Evolutionary conservation across 2,888 invertebrate species (phyloP).

Genomic region (Nemotelus nigrinus): DNA sequence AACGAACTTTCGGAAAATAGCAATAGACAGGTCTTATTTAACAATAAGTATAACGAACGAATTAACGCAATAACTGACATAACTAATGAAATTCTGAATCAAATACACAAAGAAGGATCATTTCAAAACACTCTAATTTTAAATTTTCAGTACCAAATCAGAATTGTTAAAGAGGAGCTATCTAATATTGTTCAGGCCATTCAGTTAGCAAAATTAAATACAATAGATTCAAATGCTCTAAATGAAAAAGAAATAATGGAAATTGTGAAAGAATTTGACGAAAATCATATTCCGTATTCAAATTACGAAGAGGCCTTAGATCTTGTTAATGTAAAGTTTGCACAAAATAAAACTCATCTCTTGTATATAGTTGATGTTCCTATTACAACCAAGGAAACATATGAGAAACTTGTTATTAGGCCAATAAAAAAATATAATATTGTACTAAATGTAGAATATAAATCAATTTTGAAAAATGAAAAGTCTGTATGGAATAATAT

Average conservation of each 20-base stretch:
- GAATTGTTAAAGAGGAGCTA: too few relatives aligned
- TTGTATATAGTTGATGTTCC: conserved; percentile 9
- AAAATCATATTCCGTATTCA: conserved; percentile 48
- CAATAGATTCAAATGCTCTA: conserved; percentile 46
- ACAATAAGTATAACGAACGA: conserved; percentile 32
- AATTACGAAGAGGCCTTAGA: conserved; percentile 52
- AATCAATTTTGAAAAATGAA: neutral
- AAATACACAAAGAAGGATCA: neutral
- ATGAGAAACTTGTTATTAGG: neutral
- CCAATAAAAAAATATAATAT: neutral
- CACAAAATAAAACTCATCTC: neutral
- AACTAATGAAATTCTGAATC: conserved; percentile 1
- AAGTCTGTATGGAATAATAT: neutral
- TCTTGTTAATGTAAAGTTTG: conserved; percentile 27
- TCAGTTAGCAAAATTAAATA: neutral
- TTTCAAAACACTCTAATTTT: conserved; percentile 4
- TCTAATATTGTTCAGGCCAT: too few relatives aligned
- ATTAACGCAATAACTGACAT: neutral
- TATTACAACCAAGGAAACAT: conserved; percentile 4
- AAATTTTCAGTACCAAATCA: conserved; percentile 37
- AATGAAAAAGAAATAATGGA: conserved; percentile 46
- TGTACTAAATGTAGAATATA: neutral
- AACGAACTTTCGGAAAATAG: neutral
- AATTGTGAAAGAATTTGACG: conserved; percentile 46
- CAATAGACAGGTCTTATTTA: conserved; percentile 3